These are phyloP conservation scores for Phaonia tiefii DNA, from an alignment of 2,888 invertebrate genomes.

Conservation along the genomic window DNA sequence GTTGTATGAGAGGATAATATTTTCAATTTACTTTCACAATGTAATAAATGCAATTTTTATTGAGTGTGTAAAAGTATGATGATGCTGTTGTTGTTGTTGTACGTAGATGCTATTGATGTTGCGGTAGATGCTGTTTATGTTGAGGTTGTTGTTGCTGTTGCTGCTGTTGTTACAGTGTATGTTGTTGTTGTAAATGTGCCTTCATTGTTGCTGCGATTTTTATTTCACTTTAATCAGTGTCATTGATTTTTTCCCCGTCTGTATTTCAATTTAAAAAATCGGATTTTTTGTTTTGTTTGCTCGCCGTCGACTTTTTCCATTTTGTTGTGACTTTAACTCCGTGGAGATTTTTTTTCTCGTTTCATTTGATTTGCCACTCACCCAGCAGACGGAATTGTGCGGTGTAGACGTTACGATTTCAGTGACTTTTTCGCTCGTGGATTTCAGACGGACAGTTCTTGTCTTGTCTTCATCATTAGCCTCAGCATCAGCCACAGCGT, in stretches of 20 bases:
- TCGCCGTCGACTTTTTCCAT: background rate
- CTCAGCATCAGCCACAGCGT: background rate
- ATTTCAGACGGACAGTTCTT: background rate
- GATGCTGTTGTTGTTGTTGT: slow-evolving; percentile 9
- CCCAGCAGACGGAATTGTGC: slow-evolving; percentile 31
- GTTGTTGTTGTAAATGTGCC: background rate
- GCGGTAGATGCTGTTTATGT: slow-evolving; percentile 3
- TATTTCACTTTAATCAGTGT: slow-evolving; percentile 42
- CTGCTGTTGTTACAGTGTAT: background rate
- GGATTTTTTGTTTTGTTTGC: slow-evolving; percentile 20
- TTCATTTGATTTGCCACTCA: slow-evolving; percentile 57
- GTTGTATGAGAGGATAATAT: slow-evolving; percentile 44
- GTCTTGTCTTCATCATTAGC: background rate
- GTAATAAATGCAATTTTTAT: slow-evolving; percentile 44
- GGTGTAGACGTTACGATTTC: slow-evolving; percentile 29
- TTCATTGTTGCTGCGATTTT: slow-evolving; percentile 16
- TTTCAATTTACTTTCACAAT: slow-evolving; percentile 61
- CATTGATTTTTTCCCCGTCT: slow-evolving; percentile 58
- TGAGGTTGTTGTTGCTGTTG: slow-evolving; percentile 13
- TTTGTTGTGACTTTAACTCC: background rate
- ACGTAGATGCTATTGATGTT: slow-evolving; percentile 17
- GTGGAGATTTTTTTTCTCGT: background rate
- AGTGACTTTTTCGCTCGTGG: slow-evolving; percentile 10
- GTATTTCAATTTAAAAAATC: slow-evolving; percentile 52
- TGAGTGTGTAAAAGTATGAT: slow-evolving; percentile 17